A percentile compares a stretch with the other conserved stretches of the same genome.
Evolutionary conservation across 2,888 invertebrate species (phyloP).

Genomic region (Oconnorella tubifera): DNA sequence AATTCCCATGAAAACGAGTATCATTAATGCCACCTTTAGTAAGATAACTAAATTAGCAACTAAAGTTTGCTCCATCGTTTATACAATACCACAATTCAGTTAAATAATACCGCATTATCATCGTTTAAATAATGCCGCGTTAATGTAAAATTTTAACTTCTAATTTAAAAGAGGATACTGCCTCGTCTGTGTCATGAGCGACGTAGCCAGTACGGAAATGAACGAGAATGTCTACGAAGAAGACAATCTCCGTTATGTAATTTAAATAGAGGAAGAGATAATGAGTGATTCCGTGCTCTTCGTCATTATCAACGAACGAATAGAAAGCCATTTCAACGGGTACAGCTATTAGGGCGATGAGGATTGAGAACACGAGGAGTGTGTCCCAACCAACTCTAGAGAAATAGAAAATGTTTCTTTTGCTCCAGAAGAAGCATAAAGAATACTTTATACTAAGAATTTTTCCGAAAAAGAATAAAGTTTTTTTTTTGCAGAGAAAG

Average conservation of each 20-base stretch:
- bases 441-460: too few relatives aligned
- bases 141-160: neutral
- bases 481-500: too few relatives aligned
- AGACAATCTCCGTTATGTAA: slow-evolving; percentile 13
- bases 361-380: neutral
- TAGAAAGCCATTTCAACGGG: slow-evolving; percentile 13
- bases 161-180: slow-evolving; percentile 1
- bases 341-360: neutral
- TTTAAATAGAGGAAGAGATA: neutral
- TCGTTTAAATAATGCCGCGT: neutral
- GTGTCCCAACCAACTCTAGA: too few relatives aligned
- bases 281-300: neutral
- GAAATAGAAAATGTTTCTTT: too few relatives aligned
- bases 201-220: slow-evolving; percentile 27
- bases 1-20: too few relatives aligned
- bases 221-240: slow-evolving; percentile 24
- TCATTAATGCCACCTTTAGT: too few relatives aligned
- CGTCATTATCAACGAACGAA: too few relatives aligned
- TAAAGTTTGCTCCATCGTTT: too few relatives aligned
- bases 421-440: too few relatives aligned
- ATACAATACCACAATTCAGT: too few relatives aligned
- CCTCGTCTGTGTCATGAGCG: slow-evolving; percentile 16
- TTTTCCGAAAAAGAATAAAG: neutral
- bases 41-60: too few relatives aligned
- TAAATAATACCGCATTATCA: too few relatives aligned